Conservation (phyloP, 2,113 vertebrate species). For the Nesoenas mayeri region DNA sequence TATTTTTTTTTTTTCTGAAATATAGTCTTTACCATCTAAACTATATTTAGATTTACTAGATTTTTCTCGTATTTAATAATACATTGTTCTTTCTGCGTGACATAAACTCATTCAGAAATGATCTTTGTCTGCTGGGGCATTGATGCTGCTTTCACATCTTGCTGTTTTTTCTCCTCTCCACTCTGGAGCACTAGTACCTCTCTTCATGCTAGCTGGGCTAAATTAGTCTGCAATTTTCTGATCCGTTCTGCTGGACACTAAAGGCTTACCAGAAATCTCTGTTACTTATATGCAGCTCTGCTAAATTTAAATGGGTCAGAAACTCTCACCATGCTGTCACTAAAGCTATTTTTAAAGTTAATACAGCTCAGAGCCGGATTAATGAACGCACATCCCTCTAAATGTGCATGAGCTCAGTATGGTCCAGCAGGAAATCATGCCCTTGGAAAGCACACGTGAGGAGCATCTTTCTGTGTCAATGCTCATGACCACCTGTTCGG, state of each 20-base stretch:
- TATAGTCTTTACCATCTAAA: neutral
- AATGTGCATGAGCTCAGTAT: neutral
- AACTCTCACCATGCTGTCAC: conserved; percentile 43
- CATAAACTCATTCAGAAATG: neutral
- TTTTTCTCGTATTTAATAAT: neutral
- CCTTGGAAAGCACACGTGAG: conserved; percentile 8
- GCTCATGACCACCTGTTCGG: conserved; percentile 28
- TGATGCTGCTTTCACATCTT: neutral
- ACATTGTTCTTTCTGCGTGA: neutral
- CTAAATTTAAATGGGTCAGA: conserved; percentile 68
- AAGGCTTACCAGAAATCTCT: conserved; percentile 22
- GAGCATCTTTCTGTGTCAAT: conserved; percentile 50
- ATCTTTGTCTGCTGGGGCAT: neutral
- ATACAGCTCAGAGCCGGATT: conserved; percentile 61
- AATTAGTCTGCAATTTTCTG: neutral
- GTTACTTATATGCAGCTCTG: conserved; percentile 5
- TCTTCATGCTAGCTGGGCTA: neutral
- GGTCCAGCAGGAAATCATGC: neutral
- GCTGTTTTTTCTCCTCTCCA: neutral
- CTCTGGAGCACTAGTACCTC: neutral
- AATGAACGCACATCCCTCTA: conserved; percentile 19
- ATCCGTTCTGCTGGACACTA: neutral
- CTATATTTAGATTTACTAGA: neutral
- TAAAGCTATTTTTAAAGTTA: conserved; percentile 69
- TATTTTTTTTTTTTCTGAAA: neutral